Evolutionary conservation across 2,888 invertebrate species (phyloP), one percentile per base, ranked within the genome.

Genomic region (Sisyra nigra): DNA sequence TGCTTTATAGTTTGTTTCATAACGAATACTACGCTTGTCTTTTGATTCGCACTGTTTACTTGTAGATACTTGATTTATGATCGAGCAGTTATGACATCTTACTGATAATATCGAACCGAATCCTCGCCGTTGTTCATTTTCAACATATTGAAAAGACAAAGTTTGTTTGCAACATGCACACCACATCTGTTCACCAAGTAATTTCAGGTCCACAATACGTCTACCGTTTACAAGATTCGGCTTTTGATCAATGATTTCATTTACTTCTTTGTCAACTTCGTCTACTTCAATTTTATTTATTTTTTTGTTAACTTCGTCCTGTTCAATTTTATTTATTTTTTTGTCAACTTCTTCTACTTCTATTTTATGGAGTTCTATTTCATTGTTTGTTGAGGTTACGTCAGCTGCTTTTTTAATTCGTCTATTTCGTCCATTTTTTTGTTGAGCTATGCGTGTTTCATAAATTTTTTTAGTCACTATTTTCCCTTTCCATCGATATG

Each of bases 11-110:
- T 33, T 33, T 33, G 33, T 33, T 6, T 33, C 33, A 14, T 6
- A 33, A 33, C 33, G 33, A 33, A 33, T 33, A 6, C 14, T 33
- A 33, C 33, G 33, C 9, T 33, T 33, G 33, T 33, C 33, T 33
- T 33, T 4, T 6, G 33, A 33, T 33, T 33, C 9, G 9, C 33
- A 9, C 33, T 33, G 33, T 33, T 33, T 33, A 14, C 33, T 33
- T 14, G 33, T 33, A 5, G 33, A 33, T 14, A 33, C 33, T 33
- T 33, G 33, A 33, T 33, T 33, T 33, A 33, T 33, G 33, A 33
- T 13, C 9, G 3, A 8, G 33, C 33, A 33, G 9, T 33, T 3
- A 33, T 33, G 33, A 8, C 33, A 33, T 3, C 33, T 4, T 6
- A 33, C 33, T 33, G 33, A 33, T 9, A 33, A 14, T 33, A 6